Percentiles rank a stretch among this genome's conserved stretches.
Evolutionary conservation across 2,113 vertebrate genomes (phyloP).

Genomic region (Aythya baeri): DNA sequence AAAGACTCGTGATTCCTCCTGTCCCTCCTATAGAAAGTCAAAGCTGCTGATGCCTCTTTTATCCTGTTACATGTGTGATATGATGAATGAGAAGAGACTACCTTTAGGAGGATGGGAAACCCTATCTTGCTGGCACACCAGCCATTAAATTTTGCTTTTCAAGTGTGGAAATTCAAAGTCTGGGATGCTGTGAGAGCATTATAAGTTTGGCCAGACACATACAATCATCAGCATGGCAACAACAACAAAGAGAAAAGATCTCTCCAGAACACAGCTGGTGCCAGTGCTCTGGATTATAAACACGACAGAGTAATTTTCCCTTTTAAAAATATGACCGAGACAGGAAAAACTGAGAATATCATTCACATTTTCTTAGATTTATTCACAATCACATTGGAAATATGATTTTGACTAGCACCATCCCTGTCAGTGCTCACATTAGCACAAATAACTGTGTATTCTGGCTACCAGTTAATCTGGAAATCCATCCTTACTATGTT

Average conservation of each 20-base stretch:
- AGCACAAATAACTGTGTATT: background rate
- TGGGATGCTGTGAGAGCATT: background rate
- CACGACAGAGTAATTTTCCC: background rate
- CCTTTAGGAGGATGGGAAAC: background rate
- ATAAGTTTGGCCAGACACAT: background rate
- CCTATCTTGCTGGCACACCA: background rate
- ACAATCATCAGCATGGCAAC: background rate
- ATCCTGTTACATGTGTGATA: background rate
- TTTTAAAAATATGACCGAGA: background rate
- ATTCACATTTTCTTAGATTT: background rate
- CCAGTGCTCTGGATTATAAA: background rate
- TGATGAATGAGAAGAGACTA: background rate
- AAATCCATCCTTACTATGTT: background rate
- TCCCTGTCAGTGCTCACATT: background rate
- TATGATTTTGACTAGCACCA: background rate
- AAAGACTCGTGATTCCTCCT: background rate
- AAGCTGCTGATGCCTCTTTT: background rate
- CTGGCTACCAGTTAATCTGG: background rate
- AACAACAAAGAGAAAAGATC: background rate
- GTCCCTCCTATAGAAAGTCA: background rate
- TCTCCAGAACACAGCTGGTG: background rate
- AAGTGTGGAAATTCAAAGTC: background rate
- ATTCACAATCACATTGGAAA: background rate
- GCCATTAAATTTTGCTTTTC: background rate
- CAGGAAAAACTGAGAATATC: background rate